Conservation (phyloP, 2,113 vertebrate genomes). For the Plecturocebus donacophilus region DNA sequence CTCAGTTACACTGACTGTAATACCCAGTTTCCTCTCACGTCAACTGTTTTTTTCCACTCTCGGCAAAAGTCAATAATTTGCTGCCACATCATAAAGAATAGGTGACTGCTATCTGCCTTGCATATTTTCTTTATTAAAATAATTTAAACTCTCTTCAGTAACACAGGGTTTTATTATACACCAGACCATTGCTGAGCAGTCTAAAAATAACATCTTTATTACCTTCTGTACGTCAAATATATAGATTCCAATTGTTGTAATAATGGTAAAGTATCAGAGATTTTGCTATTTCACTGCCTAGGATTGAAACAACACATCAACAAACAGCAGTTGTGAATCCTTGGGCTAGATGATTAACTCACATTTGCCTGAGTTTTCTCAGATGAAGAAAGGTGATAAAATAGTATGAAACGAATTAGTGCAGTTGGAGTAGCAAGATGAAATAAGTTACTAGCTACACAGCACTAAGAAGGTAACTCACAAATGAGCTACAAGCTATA, state of each 20-base stretch:
- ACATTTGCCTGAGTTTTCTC: neutral
- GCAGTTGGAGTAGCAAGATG: neutral
- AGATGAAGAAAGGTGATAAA: neutral
- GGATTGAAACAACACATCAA: neutral
- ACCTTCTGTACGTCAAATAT: neutral
- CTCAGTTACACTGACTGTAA: neutral
- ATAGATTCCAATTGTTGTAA: neutral
- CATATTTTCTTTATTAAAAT: conserved; percentile 12
- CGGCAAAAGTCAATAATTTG: neutral
- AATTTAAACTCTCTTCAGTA: neutral
- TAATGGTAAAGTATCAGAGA: neutral
- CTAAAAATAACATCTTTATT: neutral
- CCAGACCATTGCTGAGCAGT: neutral
- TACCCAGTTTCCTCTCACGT: neutral
- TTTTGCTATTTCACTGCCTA: neutral
- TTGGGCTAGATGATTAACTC: neutral
- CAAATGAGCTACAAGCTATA: neutral
- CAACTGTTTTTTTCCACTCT: neutral
- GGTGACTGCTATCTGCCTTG: neutral
- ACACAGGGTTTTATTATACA: neutral
- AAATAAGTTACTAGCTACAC: neutral
- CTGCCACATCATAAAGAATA: neutral
- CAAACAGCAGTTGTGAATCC: neutral
- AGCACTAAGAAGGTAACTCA: neutral
- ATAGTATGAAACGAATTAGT: neutral